A percentile compares a stretch with the other conserved stretches of the same genome.
phyloP scores from a whole-genome alignment of 2,888 invertebrate species.

The Nebria salina region DNA sequence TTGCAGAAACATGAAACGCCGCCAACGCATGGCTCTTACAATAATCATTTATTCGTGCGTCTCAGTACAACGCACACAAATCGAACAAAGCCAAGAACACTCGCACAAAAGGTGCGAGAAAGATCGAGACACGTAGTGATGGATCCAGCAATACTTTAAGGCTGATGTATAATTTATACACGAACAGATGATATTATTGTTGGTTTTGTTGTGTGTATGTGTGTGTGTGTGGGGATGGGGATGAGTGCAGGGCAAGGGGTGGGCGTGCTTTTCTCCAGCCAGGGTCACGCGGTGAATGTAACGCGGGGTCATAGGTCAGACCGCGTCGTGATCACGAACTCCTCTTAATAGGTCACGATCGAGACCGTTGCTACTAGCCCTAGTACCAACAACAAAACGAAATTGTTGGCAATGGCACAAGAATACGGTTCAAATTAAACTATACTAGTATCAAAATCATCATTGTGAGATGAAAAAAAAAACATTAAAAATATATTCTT shows the following conservation, averaged over 20 bases:
- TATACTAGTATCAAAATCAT: background rate
- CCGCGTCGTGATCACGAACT: constrained; percentile 41
- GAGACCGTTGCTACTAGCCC: constrained; percentile 23
- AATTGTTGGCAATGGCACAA: constrained; percentile 9
- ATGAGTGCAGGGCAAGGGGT: background rate
- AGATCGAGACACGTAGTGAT: background rate
- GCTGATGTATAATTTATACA: constrained; percentile 12
- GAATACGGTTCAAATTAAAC: background rate
- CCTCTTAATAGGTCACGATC: constrained; percentile 44
- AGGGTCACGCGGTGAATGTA: constrained; percentile 44
- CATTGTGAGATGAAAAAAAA: too few relatives aligned
- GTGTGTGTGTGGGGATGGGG: background rate
- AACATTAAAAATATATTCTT: too few relatives aligned
- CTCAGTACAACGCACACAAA: background rate
- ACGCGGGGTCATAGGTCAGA: constrained; percentile 41
- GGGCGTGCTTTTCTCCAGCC: constrained; percentile 10
- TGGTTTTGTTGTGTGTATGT: background rate
- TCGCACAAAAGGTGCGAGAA: background rate
- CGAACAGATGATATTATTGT: background rate
- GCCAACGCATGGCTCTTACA: background rate
- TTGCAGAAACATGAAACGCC: background rate
- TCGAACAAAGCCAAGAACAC: background rate
- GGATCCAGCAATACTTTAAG: constrained; percentile 6
- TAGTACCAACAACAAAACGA: background rate
- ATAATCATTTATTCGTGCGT: constrained; percentile 1